Percentiles rank a stretch among this genome's conserved stretches.
These are phyloP conservation scores for Rynchops niger DNA, from an alignment of 2,113 vertebrate genomes.

Conservation along the genomic window DNA sequence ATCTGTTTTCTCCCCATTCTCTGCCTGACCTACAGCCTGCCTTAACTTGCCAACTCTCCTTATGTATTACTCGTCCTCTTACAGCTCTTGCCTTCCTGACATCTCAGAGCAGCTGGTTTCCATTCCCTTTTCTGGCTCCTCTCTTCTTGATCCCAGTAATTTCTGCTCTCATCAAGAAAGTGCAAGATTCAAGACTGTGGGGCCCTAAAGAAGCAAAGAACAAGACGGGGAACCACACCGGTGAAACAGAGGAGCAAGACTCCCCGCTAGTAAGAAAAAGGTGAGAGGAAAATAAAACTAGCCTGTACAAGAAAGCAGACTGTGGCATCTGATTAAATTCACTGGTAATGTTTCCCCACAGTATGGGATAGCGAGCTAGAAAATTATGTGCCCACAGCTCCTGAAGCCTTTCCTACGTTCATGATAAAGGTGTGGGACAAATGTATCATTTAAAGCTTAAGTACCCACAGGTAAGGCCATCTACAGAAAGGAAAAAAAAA, in stretches of 20 bases:
- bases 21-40: not conserved
- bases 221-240: not conserved
- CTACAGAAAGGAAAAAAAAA: slow-evolving; percentile 43
- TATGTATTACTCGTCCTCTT: not conserved
- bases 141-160: slow-evolving; percentile 30
- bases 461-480: not conserved
- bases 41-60: slow-evolving; percentile 9
- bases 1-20: not conserved
- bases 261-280: not conserved
- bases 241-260: not conserved
- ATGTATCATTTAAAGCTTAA: not conserved
- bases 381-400: not conserved
- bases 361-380: not conserved
- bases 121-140: slow-evolving; percentile 51
- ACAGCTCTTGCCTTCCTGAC: slow-evolving; percentile 18
- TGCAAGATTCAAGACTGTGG: slow-evolving; percentile 5
- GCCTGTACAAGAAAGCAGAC: not conserved
- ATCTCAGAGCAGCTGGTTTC: slow-evolving; percentile 54
- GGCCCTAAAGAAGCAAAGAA: slow-evolving; percentile 9
- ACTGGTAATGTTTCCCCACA: not conserved
- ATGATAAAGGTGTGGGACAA: not conserved
- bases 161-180: slow-evolving; percentile 30
- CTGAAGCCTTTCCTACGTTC: not conserved
- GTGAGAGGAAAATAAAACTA: not conserved
- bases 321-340: not conserved